Evolutionary conservation across 2,113 vertebrate species (phyloP).

Genomic region (Oenanthe oenanthe): DNA sequence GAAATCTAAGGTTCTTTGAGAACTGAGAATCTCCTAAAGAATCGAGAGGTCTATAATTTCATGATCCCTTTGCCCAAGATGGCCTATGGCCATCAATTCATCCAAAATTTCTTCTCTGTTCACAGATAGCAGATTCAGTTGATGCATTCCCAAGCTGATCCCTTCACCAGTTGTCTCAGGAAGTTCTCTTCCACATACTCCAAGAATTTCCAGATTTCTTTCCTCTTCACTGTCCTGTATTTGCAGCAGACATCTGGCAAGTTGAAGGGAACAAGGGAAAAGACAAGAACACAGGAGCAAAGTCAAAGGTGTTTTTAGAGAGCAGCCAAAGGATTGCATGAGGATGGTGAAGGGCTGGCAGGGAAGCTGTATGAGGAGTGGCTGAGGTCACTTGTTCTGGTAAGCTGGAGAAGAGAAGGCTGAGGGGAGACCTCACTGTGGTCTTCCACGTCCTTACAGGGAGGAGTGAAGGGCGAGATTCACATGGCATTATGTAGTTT

Average conservation of each 20-base stretch:
- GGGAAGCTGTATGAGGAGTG: background rate
- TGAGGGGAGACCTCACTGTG: background rate
- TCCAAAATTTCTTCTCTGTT: background rate
- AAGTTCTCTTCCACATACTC: background rate
- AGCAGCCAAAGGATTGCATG: background rate
- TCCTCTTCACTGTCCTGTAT: background rate
- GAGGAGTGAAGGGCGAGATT: background rate
- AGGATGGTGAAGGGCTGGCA: background rate
- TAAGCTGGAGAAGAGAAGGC: background rate
- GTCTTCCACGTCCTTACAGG: background rate
- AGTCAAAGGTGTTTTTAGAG: background rate
- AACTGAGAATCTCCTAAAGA: background rate
- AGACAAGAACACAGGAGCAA: background rate
- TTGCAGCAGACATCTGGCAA: background rate
- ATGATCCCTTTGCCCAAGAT: background rate
- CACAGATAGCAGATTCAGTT: background rate
- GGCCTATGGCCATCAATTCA: background rate
- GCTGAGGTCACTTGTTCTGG: background rate
- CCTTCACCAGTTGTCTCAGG: background rate
- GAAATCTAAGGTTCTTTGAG: background rate
- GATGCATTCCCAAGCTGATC: rapidly evolving
- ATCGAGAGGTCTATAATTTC: background rate
- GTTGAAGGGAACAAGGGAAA: background rate
- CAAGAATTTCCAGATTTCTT: background rate
- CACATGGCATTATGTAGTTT: too few relatives aligned